Conservation (phyloP, 2,797 vertebrate species). For the Pangasius djambal region DNA sequence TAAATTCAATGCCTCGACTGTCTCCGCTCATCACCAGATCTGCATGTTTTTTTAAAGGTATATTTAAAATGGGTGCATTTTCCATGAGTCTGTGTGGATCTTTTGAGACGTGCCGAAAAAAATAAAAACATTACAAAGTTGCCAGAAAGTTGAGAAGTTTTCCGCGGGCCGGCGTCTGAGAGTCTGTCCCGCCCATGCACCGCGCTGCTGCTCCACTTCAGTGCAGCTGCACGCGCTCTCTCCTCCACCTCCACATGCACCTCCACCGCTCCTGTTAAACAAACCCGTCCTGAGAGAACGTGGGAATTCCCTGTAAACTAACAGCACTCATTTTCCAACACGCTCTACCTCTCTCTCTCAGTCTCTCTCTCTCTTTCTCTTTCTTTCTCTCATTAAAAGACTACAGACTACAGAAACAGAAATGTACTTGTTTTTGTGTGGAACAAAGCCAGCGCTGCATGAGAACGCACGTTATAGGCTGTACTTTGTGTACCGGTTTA, state of each 20-base stretch:
- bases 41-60: constrained; percentile 59
- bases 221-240: constrained; percentile 75
- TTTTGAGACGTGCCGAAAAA: constrained; percentile 64
- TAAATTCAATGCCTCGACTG: background rate
- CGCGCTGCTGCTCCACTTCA: constrained; percentile 80
- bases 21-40: background rate
- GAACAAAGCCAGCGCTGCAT: background rate
- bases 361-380: no score
- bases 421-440: background rate
- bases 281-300: constrained; percentile 26
- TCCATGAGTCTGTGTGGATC: constrained; percentile 58
- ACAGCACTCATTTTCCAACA: constrained; percentile 11
- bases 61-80: constrained; percentile 63
- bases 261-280: constrained; percentile 25
- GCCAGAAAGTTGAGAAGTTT: constrained; percentile 78
- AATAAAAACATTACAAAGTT: constrained; percentile 80
- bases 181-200: constrained; percentile 79
- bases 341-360: background rate
- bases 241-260: background rate
- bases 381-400: background rate
- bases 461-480: background rate
- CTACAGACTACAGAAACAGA: background rate
- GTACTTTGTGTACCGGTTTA: background rate
- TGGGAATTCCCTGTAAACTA: constrained; percentile 30
- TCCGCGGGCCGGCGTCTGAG: constrained; percentile 83